Percentiles rank a stretch among this genome's conserved stretches.
Conservation (phyloP, 1,140 invertebrate species). For the Drosophila navojoa region DNA sequence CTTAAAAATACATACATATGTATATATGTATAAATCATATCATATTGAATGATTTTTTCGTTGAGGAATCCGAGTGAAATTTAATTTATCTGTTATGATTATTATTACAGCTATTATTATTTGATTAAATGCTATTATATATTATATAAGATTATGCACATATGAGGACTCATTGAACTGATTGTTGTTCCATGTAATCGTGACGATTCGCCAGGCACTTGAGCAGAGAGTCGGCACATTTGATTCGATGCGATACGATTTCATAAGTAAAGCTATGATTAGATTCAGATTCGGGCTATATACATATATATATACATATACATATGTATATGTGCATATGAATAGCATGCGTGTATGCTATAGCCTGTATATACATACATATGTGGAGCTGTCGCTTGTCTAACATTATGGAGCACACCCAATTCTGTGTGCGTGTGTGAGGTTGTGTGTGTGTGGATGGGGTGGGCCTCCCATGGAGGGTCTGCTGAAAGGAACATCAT, state of each 20-base stretch:
- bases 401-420: constrained; percentile 42
- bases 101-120: too few species aligned
- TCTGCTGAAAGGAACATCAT: constrained; percentile 61
- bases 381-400: background rate
- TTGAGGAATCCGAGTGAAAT: too few species aligned
- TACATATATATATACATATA: background rate
- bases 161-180: constrained; percentile 5
- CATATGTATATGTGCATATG: constrained; percentile 1
- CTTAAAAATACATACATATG: too few species aligned
- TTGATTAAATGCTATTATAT: too few species aligned
- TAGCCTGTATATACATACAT: too few species aligned
- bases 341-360: background rate
- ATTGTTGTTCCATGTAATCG: constrained; percentile 2
- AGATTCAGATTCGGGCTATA: constrained; percentile 52
- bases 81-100: too few species aligned
- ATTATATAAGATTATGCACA: background rate
- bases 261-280: constrained; percentile 67
- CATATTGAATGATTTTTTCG: too few species aligned
- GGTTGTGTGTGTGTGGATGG: background rate
- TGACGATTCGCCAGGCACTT: constrained; percentile 19
- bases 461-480: background rate
- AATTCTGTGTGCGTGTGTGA: background rate
- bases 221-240: constrained; percentile 20
- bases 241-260: constrained; percentile 64
- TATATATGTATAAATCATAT: too few species aligned